phyloP scores from a whole-genome alignment of 2,888 invertebrate species.

The Drosophila incognita region DNA sequence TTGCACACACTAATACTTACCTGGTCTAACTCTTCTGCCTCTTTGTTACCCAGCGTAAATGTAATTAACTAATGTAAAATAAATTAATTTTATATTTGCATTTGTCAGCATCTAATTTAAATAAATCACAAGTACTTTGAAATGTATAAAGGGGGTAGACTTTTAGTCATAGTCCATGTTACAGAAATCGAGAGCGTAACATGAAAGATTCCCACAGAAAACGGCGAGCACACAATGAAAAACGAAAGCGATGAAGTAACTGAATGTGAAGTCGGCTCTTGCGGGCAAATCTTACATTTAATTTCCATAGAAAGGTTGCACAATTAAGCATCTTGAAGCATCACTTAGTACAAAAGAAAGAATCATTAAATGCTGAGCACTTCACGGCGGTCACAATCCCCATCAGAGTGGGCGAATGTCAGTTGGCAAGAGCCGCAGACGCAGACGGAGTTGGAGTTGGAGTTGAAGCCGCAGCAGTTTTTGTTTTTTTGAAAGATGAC shows the following conservation, averaged over 20 bases:
- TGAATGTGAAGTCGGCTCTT: slow-evolving; percentile 31
- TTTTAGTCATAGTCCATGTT: background rate
- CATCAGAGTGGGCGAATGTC: slow-evolving; percentile 65
- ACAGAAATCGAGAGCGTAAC: slow-evolving; percentile 42
- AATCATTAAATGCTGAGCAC: slow-evolving; percentile 70
- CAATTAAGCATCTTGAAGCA: slow-evolving; percentile 72
- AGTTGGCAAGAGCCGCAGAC: slow-evolving; percentile 35
- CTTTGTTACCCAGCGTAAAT: background rate
- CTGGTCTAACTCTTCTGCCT: background rate
- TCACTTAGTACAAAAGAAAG: slow-evolving; percentile 40
- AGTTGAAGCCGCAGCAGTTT: background rate
- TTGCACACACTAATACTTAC: background rate
- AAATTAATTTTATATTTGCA: background rate
- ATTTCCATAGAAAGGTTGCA: slow-evolving; percentile 78
- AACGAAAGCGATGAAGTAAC: slow-evolving; percentile 81
- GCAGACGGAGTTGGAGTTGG: slow-evolving; percentile 1
- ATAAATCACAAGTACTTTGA: slow-evolving; percentile 12
- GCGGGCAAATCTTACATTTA: slow-evolving; percentile 53
- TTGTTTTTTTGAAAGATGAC: slow-evolving; percentile 51
- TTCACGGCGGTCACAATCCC: slow-evolving; percentile 41
- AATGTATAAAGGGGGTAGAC: slow-evolving; percentile 4
- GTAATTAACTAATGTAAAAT: background rate
- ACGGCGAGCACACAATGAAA: slow-evolving; percentile 50
- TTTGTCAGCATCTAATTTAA: slow-evolving; percentile 16
- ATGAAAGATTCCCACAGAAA: slow-evolving; percentile 50